A percentile compares a stretch with the other conserved stretches of the same genome.
Conservation (phyloP, 2,113 vertebrate species). For the Carassius gibelio region DNA sequence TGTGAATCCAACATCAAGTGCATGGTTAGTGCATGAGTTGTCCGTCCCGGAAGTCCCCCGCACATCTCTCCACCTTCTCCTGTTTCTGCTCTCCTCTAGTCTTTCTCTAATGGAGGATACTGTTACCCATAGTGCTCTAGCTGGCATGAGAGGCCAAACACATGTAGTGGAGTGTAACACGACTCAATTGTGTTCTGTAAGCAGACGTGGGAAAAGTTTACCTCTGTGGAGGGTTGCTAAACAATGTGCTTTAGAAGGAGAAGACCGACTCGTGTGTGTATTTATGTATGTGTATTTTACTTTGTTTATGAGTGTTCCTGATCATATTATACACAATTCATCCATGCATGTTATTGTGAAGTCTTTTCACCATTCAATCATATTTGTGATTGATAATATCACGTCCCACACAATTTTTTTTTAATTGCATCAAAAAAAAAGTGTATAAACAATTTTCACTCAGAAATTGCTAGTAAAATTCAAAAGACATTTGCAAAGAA, state of each 20-base stretch:
- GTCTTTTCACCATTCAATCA: too few relatives aligned
- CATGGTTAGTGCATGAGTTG: not conserved
- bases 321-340: not conserved
- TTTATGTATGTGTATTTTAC: not conserved
- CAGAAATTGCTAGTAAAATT: too few relatives aligned
- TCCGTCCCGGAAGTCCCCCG: conserved; percentile 1
- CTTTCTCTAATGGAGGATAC: conserved; percentile 39
- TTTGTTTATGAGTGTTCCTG: not conserved
- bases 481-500: too few relatives aligned
- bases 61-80: not conserved
- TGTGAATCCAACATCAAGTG: not conserved
- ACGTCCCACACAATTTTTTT: not conserved
- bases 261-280: not conserved
- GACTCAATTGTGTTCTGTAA: not conserved
- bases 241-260: not conserved
- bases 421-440: too few relatives aligned
- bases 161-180: not conserved
- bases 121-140: conserved; percentile 14
- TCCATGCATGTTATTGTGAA: too few relatives aligned
- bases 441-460: too few relatives aligned
- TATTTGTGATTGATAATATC: not conserved
- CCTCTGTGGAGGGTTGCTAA: not conserved
- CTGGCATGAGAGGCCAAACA: conserved; percentile 1
- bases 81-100: conserved; percentile 9
- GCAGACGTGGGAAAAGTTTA: not conserved